A percentile compares a stretch with the other conserved stretches of the same genome.
Conservation (phyloP, 2,888 invertebrate species). For the Lasius platythorax region DNA sequence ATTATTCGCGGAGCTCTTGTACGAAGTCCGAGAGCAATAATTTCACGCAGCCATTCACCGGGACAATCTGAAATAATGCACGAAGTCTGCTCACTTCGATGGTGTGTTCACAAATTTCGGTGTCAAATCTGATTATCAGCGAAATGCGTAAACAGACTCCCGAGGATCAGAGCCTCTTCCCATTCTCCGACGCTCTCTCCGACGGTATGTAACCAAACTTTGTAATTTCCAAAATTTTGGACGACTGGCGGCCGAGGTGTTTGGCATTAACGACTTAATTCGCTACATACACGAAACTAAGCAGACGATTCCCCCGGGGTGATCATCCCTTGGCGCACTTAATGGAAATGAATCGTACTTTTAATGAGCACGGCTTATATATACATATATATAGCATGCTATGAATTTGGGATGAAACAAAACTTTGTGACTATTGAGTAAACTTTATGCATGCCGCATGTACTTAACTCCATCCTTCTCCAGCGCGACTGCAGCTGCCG, state of each 20-base stretch:
- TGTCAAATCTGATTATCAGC: slow-evolving; percentile 55
- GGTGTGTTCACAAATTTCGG: slow-evolving; percentile 40
- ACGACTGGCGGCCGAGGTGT: slow-evolving; percentile 54
- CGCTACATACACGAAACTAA: slow-evolving; percentile 52
- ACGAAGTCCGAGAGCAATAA: slow-evolving; percentile 20
- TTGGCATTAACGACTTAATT: slow-evolving; percentile 71
- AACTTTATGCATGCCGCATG: slow-evolving; percentile 25
- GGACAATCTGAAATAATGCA: slow-evolving; percentile 33
- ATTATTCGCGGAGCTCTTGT: neutral
- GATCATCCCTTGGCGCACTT: slow-evolving; percentile 66
- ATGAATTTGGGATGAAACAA: slow-evolving; percentile 19
- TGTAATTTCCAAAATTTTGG: slow-evolving; percentile 70
- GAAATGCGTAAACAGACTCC: slow-evolving; percentile 56
- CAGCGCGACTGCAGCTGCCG: neutral
- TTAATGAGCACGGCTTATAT: slow-evolving; percentile 28
- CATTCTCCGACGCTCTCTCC: slow-evolving; percentile 18
- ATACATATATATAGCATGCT: neutral
- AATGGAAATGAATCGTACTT: slow-evolving; percentile 75
- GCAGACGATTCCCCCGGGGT: slow-evolving; percentile 60
- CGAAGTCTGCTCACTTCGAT: slow-evolving; percentile 17
- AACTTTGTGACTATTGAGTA: slow-evolving; percentile 34
- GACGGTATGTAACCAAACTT: slow-evolving; percentile 64
- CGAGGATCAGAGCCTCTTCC: slow-evolving; percentile 35
- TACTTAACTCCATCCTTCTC: slow-evolving; percentile 7
- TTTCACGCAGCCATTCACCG: slow-evolving; percentile 11